Evolutionary conservation across 2,113 vertebrate genomes (phyloP).

Genomic region (Crotalus tigris): DNA sequence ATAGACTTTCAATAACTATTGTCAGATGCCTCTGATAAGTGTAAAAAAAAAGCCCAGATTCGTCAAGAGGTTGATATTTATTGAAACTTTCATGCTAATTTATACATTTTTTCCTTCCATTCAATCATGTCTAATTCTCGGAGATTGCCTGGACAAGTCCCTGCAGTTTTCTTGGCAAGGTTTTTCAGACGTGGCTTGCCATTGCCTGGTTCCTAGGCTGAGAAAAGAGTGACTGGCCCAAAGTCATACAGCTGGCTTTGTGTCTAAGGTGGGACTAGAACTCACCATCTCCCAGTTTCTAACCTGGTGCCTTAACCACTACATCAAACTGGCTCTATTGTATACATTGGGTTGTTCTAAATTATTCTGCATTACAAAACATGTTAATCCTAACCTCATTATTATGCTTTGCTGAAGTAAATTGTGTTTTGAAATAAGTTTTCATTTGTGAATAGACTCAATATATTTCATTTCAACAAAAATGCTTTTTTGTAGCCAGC

Average conservation of each 20-base stretch:
- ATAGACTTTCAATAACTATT: not conserved
- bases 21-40: not conserved
- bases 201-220: not conserved
- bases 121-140: not conserved
- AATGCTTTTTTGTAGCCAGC: not conserved
- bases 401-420: not conserved
- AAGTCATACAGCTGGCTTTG: too few relatives aligned
- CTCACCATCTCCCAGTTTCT: too few relatives aligned
- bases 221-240: not conserved
- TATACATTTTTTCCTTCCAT: not conserved
- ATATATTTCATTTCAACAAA: not conserved
- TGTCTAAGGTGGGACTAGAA: too few relatives aligned
- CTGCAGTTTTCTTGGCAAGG: not conserved
- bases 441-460: not conserved
- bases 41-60: not conserved
- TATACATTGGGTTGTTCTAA: not conserved
- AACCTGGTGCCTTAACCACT: not conserved
- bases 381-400: not conserved
- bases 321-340: not conserved
- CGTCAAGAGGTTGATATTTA: not conserved
- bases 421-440: not conserved
- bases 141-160: not conserved
- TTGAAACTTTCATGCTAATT: not conserved
- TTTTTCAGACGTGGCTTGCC: not conserved
- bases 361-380: not conserved